Evolutionary conservation across 64 coral and sea anemone genomes (phyloP), one percentile per base, ranked within the genome.

Genomic region (Actinia equina): DNA sequence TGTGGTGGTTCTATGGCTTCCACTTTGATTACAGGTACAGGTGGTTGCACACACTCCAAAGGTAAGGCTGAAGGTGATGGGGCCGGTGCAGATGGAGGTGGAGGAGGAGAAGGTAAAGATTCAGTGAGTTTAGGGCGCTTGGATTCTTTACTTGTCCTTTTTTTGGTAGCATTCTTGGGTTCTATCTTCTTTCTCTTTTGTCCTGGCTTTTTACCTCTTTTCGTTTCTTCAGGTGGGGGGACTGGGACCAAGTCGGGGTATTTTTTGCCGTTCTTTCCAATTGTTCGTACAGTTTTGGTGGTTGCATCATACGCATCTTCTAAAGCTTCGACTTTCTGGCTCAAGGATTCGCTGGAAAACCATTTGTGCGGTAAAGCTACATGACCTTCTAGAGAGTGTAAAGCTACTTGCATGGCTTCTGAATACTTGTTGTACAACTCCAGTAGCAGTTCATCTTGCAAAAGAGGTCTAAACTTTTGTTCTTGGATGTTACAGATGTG

Each of bases 381-480:
- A 71, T 71, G 67, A 17, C 18, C 18, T 0, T 71, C 67, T 23
- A 71, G 5, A 71, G 67, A 17, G 18, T 17, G 67, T 71, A 71
- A 17, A 0, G 67, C 67, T 71, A 3, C 67, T 2, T 71, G 67
- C 67, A 71, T 71, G 67, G 67, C 67, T 71, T 71, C 67, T 37
- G 67, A 71, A 71, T 71, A 71, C 67, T 71, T 71, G 67, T 71
- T 71, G 67, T 71, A 14, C 67, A 71, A 71, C 67, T 71, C 67
- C 18, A 6, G 67, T 71, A 71, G 67, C 25, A 71, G n/a, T 37
- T 71, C 18, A 71, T 71, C 67, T 71, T 71, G 67, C 26, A 71
- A 71, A 71, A 71, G 67, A 17, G 67, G 67, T 71, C 26, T 71
- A 71, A 71, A 71, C 67, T 71, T 27, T 71, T 71, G 25, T 71